A percentile compares a stretch with the other conserved stretches of the same genome.
These are phyloP conservation scores for Thera britannica DNA, from an alignment of 2,888 invertebrate species.

Conservation along the genomic window DNA sequence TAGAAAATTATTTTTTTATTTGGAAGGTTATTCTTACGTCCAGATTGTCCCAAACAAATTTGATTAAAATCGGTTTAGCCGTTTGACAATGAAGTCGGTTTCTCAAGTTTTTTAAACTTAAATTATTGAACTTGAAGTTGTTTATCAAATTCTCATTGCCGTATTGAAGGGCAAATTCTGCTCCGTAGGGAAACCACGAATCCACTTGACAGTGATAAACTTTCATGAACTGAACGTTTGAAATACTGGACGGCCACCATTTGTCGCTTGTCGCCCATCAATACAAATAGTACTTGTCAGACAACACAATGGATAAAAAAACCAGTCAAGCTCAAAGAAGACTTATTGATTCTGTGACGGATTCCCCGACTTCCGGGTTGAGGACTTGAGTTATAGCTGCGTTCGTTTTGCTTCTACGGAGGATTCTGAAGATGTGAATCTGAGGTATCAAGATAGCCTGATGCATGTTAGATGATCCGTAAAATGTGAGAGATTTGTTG, in stretches of 20 bases:
- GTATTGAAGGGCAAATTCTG: conserved; percentile 4
- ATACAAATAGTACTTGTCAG: conserved; percentile 52
- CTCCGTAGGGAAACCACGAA: conserved; percentile 3
- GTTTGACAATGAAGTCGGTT: too few species aligned
- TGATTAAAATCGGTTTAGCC: too few species aligned
- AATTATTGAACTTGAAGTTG: too few species aligned
- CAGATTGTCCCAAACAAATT: too few species aligned
- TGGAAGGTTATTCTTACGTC: too few species aligned
- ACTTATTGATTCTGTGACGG: conserved; percentile 38
- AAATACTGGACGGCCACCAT: conserved; percentile 54
- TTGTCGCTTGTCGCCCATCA: conserved; percentile 53
- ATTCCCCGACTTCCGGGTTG: conserved; percentile 53
- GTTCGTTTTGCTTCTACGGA: conserved; percentile 35
- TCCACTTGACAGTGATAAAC: conserved; percentile 29
- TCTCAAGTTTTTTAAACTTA: too few species aligned
- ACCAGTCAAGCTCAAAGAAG: conserved; percentile 33
- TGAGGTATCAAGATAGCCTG: conserved; percentile 14
- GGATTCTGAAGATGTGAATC: conserved; percentile 32
- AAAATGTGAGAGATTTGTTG: background rate
- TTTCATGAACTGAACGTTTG: conserved; percentile 26
- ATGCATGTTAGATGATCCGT: background rate
- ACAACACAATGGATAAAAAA: conserved; percentile 57
- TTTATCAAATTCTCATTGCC: background rate
- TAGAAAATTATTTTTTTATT: too few species aligned
- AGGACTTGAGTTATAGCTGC: conserved; percentile 36